A percentile compares a stretch with the other conserved stretches of the same genome.
phyloP scores from a whole-genome alignment of 2,888 invertebrate genomes.

The Orchesella flavescens region DNA sequence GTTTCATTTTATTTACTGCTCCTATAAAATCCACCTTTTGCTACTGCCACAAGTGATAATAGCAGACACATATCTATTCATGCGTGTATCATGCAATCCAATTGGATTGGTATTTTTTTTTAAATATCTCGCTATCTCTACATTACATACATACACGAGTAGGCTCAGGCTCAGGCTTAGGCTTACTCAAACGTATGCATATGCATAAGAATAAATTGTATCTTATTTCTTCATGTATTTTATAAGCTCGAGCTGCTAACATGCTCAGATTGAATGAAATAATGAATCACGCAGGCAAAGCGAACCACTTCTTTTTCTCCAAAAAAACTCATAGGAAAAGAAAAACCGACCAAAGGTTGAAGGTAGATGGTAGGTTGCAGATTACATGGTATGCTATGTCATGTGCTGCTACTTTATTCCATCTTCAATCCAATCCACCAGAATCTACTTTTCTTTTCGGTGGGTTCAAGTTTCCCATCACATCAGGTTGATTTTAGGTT shows the following conservation, averaged over 20 bases:
- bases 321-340: too few species aligned
- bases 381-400: background rate
- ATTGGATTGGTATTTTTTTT: background rate
- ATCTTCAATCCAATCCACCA: background rate
- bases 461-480: conserved; percentile 8
- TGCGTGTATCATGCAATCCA: too few species aligned
- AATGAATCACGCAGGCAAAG: conserved; percentile 14
- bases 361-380: too few species aligned
- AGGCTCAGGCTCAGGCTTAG: too few species aligned
- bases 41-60: too few species aligned
- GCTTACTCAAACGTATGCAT: too few species aligned
- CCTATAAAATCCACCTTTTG: too few species aligned
- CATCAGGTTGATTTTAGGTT: background rate
- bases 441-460: background rate
- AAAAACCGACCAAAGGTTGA: background rate
- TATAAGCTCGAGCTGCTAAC: background rate
- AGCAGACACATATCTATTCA: too few species aligned
- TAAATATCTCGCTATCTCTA: background rate
- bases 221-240: background rate
- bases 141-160: background rate
- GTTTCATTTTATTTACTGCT: background rate
- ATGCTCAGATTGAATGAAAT: background rate
- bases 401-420: conserved; percentile 4
- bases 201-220: background rate
- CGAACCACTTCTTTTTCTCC: background rate